phyloP scores from a whole-genome alignment of 1,140 invertebrate genomes.

The Pogonomyrmex californicus region DNA sequence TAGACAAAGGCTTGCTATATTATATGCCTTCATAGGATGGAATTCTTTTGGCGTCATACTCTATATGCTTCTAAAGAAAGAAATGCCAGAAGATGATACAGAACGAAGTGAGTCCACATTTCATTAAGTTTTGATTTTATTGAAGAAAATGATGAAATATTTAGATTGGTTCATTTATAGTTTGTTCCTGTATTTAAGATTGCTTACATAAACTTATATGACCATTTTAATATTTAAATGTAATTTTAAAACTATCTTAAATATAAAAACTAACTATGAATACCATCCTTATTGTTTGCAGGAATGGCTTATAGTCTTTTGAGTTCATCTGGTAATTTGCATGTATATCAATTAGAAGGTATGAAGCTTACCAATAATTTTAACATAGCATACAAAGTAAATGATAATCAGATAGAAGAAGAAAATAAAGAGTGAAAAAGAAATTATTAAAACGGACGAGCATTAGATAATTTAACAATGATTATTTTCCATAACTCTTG shows the following conservation, averaged over 20 bases:
- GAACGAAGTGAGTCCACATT: conserved; percentile 30
- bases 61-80: neutral
- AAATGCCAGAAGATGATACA: neutral
- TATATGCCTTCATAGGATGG: conserved; percentile 69
- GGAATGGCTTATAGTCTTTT: neutral
- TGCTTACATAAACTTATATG: no score
- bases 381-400: neutral
- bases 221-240: no score
- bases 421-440: neutral
- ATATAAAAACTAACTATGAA: no score
- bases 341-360: neutral
- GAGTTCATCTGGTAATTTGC: neutral
- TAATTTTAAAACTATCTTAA: no score
- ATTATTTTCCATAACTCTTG: conserved; percentile 1
- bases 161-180: no score
- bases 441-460: neutral
- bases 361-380: conserved; percentile 14
- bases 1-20: neutral
- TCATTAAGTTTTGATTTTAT: neutral
- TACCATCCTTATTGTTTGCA: conserved; percentile 5
- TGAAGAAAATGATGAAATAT: neutral
- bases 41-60: conserved; percentile 20
- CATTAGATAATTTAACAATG: conserved; percentile 24
- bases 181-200: no score
- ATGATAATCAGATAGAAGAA: neutral